phyloP scores from a whole-genome alignment of 2,113 vertebrate genomes.

The Polypterus bichir region DNA sequence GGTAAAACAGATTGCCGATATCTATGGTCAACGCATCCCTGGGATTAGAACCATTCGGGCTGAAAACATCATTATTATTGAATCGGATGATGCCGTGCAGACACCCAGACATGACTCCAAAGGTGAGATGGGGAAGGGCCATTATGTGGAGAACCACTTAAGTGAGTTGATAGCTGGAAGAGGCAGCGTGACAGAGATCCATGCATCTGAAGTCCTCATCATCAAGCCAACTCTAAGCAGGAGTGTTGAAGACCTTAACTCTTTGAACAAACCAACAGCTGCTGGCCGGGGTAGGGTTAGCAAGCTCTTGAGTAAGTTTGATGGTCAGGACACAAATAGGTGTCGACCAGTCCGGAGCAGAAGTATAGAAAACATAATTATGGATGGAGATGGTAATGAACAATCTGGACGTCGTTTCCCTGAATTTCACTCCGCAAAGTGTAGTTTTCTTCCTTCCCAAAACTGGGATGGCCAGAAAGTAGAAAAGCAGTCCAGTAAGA shows the following conservation, averaged over 20 bases:
- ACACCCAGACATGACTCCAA: slow-evolving; percentile 11
- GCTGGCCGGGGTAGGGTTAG: slow-evolving; percentile 52
- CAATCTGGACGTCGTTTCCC: background rate
- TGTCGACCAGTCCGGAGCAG: slow-evolving; percentile 42
- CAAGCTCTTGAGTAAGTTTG: slow-evolving; percentile 53
- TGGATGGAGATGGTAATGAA: slow-evolving; percentile 12
- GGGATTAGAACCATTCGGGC: slow-evolving; percentile 49
- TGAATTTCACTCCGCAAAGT: background rate
- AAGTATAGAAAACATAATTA: slow-evolving; percentile 51
- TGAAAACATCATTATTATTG: slow-evolving; percentile 58
- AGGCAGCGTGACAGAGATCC: slow-evolving; percentile 49
- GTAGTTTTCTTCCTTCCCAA: no score
- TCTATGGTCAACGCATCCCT: background rate
- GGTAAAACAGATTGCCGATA: slow-evolving; percentile 7
- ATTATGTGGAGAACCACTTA: background rate
- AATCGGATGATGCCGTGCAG: slow-evolving; percentile 28
- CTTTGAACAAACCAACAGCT: slow-evolving; percentile 16
- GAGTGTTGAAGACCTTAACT: slow-evolving; percentile 21
- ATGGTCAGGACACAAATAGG: slow-evolving; percentile 29
- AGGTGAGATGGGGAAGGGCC: slow-evolving; percentile 27
- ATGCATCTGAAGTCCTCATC: slow-evolving; percentile 48
- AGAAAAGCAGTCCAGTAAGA: no score
- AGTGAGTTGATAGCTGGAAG: slow-evolving; percentile 29
- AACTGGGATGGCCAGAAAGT: no score
- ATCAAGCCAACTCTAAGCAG: slow-evolving; percentile 36